Evolutionary conservation across 1,140 invertebrate genomes (phyloP).

Genomic region (Ooceraea biroi): DNA sequence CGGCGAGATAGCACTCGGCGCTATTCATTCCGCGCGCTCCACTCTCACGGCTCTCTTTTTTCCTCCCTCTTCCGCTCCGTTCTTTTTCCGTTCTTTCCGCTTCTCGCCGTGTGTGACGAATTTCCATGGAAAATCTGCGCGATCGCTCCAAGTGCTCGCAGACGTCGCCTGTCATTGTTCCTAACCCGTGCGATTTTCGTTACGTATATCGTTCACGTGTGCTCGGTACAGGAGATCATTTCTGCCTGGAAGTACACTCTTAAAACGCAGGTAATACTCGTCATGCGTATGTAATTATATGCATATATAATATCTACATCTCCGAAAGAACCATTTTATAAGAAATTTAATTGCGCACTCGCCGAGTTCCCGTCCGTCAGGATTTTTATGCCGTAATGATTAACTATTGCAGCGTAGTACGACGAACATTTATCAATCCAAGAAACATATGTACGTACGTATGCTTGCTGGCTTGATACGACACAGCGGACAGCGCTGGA

Average conservation of each 20-base stretch:
- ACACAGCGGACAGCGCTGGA: neutral
- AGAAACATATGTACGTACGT: neutral
- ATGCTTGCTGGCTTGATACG: neutral
- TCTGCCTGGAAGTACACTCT: neutral
- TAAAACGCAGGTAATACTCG: no score
- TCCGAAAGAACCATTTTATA: no score
- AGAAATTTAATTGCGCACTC: no score
- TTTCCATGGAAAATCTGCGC: constrained; percentile 53
- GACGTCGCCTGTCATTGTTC: constrained; percentile 53
- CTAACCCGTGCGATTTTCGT: constrained; percentile 12
- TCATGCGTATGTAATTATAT: no score
- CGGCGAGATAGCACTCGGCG: constrained; percentile 61
- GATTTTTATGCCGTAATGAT: neutral
- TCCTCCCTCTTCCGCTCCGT: constrained; percentile 28
- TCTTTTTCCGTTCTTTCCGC: constrained; percentile 34
- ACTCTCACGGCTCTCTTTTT: constrained; percentile 47
- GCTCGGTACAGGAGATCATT: neutral
- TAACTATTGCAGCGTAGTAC: neutral
- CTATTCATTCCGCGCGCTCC: constrained; percentile 63
- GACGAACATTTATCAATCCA: constrained; percentile 12
- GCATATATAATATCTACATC: no score
- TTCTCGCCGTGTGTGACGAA: constrained; percentile 28
- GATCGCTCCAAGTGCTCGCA: constrained; percentile 46
- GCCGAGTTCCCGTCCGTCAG: neutral
- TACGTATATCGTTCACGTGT: neutral